A percentile compares a stretch with the other conserved stretches of the same genome.
phyloP scores from a whole-genome alignment of 2,888 invertebrate species.

The Idaea dimidiata region DNA sequence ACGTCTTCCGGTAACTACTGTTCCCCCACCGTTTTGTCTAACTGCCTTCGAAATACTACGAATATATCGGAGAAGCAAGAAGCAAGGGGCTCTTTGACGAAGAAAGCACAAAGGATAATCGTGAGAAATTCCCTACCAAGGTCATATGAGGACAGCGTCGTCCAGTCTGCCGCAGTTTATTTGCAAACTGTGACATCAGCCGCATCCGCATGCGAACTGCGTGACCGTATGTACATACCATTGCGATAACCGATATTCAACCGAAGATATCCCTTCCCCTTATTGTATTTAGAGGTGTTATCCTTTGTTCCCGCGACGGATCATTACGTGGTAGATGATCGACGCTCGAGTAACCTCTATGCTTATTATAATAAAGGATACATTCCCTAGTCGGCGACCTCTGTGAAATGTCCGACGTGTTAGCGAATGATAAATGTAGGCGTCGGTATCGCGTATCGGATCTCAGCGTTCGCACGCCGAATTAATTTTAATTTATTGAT shows the following conservation, averaged over 20 bases:
- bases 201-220: constrained; percentile 64
- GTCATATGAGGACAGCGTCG: constrained; percentile 65
- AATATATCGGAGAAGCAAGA: not conserved
- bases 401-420: constrained; percentile 79
- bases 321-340: constrained; percentile 67
- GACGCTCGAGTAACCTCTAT: constrained; percentile 52
- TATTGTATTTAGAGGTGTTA: constrained; percentile 73
- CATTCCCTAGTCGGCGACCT: constrained; percentile 55
- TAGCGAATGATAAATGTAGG: constrained; percentile 81
- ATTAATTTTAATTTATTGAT: constrained; percentile 82
- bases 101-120: constrained; percentile 36
- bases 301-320: constrained; percentile 66
- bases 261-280: constrained; percentile 68
- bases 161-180: constrained; percentile 67
- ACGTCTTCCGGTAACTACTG: constrained; percentile 58
- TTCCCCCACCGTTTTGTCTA: constrained; percentile 11
- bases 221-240: constrained; percentile 57
- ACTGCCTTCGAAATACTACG: constrained; percentile 10
- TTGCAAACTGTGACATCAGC: constrained; percentile 62
- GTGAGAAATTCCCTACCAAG: constrained; percentile 67
- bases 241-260: constrained; percentile 51
- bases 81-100: not conserved
- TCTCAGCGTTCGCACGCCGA: constrained; percentile 80
- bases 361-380: constrained; percentile 55
- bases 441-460: constrained; percentile 79